phyloP scores from a whole-genome alignment of 2,113 vertebrate genomes.

The Phyllostomus hastatus region DNA sequence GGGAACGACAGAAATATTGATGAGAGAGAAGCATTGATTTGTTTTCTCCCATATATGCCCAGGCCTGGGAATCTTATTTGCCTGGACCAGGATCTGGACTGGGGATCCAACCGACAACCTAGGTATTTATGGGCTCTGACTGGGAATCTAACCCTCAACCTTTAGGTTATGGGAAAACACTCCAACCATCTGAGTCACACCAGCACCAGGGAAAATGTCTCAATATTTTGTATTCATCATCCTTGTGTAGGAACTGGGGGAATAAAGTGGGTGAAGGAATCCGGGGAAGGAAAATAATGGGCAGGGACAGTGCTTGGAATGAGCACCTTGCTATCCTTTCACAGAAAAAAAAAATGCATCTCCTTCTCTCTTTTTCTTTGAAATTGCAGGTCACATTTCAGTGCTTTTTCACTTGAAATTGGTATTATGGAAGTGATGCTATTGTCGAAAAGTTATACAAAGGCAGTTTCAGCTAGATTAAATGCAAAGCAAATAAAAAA shows the following conservation, averaged over 20 bases:
- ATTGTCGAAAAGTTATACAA: constrained; percentile 7
- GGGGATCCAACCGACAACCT: too few relatives aligned
- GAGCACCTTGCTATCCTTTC: neutral
- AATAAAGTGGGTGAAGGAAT: neutral
- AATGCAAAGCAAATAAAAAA: constrained; percentile 47
- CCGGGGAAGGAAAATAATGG: neutral
- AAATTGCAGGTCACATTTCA: constrained; percentile 46
- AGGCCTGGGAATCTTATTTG: too few relatives aligned
- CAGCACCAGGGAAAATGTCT: neutral
- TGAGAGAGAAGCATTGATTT: too few relatives aligned
- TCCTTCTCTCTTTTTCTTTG: neutral
- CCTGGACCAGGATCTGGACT: too few relatives aligned
- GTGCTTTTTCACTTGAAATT: constrained; percentile 11
- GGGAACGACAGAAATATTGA: too few relatives aligned
- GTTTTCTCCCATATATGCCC: too few relatives aligned
- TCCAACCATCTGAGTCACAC: too few relatives aligned
- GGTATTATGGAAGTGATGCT: neutral
- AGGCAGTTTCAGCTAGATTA: constrained; percentile 28
- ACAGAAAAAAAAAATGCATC: neutral
- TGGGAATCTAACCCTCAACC: too few relatives aligned
- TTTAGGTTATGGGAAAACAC: too few relatives aligned
- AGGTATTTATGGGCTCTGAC: too few relatives aligned
- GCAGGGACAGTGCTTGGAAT: neutral
- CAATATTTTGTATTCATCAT: neutral
- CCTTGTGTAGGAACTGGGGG: neutral